Evolutionary conservation across 2,113 vertebrate genomes (phyloP), one percentile per base, ranked within the genome.

Genomic region (Cheilinus undulatus): DNA sequence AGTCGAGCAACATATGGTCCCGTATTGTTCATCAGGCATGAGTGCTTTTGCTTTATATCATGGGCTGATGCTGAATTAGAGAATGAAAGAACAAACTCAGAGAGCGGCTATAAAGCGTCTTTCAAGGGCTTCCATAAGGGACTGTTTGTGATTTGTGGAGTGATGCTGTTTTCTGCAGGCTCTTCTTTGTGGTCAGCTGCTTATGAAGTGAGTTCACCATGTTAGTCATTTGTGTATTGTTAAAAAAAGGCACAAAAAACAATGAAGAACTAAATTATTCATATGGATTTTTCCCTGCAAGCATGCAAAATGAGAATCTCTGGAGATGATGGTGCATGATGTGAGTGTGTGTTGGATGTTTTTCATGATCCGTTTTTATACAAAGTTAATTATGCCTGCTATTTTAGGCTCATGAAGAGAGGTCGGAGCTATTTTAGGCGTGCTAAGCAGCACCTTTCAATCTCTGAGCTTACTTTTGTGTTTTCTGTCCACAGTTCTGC

Each of bases 361-460:
- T 28, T 54, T 58, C 52, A 64, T 73, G 43, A 69, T 65, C 53
- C 51, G 58, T 24, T 50, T 74, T 70, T 54, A 69, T 67, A 43
- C 46, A 53, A 80, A 68, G 17, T 51, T 80, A 86, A 78, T 57
- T 46, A 71, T 78, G 64, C 58, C 50, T 62, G 51, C 50, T 83
- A 69, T 80, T 73, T 83, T 66, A 60, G 74, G 69, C 26, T 23
- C 70, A 42, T 34, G 66, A 27, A 64, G 64, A 30, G 73, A 71
- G 67, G 71, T 49, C 57, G 28, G 64, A 66, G 40, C 28, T 88
- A 75, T 85, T 86, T 76, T 73, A 48, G 50, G 64, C 26, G 28
- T 0, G 0, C 40, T 46, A 6, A 68, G 51, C 77, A 61, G 61
- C 58, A 66, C 74, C 73, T 82, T 73, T 38, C 13, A 26, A 28